These are phyloP conservation scores for Scaptomyza parva DNA, from an alignment of 2,888 invertebrate genomes.

Conservation along the genomic window DNA sequence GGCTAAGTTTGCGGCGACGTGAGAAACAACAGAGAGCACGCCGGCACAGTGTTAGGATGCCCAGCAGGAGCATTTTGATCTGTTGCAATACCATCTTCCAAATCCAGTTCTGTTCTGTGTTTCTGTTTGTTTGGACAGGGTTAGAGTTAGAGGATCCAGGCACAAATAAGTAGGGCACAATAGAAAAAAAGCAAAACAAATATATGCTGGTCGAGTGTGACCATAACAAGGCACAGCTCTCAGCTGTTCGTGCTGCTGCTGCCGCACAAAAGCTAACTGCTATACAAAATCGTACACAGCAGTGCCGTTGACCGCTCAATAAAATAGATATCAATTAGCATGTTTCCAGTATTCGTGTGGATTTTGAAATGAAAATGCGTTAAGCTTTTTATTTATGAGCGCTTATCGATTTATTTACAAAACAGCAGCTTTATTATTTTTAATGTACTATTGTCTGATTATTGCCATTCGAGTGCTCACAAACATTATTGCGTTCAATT, in stretches of 20 bases:
- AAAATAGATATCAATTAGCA: background rate
- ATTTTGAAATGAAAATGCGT: background rate
- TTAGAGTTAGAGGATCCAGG: conserved; percentile 28
- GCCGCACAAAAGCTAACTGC: conserved; percentile 17
- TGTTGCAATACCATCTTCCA: conserved; percentile 85
- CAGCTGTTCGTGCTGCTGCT: conserved; percentile 31
- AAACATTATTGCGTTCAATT: conserved; percentile 62
- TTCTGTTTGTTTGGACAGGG: background rate
- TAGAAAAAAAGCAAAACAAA: conserved; percentile 61
- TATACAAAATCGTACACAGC: background rate
- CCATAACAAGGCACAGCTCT: background rate
- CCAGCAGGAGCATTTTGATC: conserved; percentile 86
- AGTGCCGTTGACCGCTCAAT: background rate
- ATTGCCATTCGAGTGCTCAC: conserved; percentile 25
- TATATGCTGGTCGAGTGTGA: conserved; percentile 44
- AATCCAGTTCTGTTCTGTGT: background rate
- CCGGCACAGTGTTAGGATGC: conserved; percentile 86
- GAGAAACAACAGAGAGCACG: conserved; percentile 88
- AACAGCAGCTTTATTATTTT: background rate
- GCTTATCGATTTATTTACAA: conserved; percentile 5
- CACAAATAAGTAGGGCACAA: conserved; percentile 37
- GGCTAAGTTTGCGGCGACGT: conserved; percentile 85
- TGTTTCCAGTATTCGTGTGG: background rate
- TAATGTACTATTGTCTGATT: conserved; percentile 15
- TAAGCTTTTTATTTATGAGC: background rate